Evolutionary conservation across 1,140 invertebrate species (phyloP), one percentile per base, ranked within the genome.

Genomic region (Drosophila lowei): DNA sequence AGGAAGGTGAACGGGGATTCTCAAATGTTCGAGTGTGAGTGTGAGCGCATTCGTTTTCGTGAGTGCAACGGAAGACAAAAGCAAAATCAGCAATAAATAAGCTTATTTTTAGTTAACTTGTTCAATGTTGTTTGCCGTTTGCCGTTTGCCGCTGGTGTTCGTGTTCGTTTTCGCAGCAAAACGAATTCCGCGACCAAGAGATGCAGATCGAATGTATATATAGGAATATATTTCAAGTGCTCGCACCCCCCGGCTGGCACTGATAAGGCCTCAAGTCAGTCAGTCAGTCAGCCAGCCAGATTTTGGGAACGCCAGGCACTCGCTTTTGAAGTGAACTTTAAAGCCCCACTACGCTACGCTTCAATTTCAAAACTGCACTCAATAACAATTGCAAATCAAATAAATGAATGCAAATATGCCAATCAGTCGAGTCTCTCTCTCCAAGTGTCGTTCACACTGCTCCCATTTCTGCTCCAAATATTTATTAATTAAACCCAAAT

Each of bases 21-120:
- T 43, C 65, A 30, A 42, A 47, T 59, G 25, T 46, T 56, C n/a
- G 49, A 13, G 3, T 38, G 34, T 38, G 34, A 38, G 34, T 11
- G 34, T 38, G 34, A 38, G 9, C 59, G 67, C 72, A 60, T 61
- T 62, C 71, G 57, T 73, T 80, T 85, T 79, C 72, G 79, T 63
- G 76, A 71, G 48, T 81, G 79, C 76, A 79, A 68, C 77, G 79
- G 72, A 85, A 79, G 72, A 79, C 76, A 85, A 76, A 76, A 83
- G 58, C 72, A 72, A 60, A 77, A 67, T 25, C 30, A 61, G 48
- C 79, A 81, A 83, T 77, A 81, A 81, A 81, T 77, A 68, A 74
- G 53, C 63, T 77, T 77, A 81, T 81, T 73, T 73, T 77, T 81
- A 81, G 78, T 80, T 79, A 55, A 71, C 30, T 71, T 68, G 61